Conservation (phyloP, 2,113 vertebrate species). For the Natator depressus region DNA sequence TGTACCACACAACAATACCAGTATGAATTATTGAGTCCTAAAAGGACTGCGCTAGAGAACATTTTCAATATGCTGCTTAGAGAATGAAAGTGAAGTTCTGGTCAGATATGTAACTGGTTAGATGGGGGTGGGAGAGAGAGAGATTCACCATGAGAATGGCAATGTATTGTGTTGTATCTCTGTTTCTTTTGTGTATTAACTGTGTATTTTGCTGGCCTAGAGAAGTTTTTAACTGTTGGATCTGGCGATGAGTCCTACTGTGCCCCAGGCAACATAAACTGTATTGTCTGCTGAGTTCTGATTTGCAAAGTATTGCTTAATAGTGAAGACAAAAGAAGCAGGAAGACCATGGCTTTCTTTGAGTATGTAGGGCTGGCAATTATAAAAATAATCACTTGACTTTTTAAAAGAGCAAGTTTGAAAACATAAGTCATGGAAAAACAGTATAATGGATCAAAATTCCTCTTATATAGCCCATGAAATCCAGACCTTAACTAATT, state of each 20-base stretch:
- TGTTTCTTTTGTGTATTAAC: neutral
- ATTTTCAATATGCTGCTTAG: slow-evolving; percentile 26
- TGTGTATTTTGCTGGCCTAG: neutral
- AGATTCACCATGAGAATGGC: neutral
- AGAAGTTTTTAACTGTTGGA: neutral
- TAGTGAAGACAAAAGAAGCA: neutral
- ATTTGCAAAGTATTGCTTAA: neutral
- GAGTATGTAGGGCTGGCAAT: neutral
- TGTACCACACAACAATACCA: neutral
- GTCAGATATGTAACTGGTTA: slow-evolving; percentile 24
- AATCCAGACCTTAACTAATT: neutral
- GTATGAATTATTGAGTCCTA: slow-evolving; percentile 63
- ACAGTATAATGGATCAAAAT: fast-evolving
- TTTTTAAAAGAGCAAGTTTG: neutral
- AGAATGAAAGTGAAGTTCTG: slow-evolving; percentile 23
- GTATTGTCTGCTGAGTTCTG: slow-evolving; percentile 10
- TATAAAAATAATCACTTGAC: neutral
- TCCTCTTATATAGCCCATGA: fast-evolving
- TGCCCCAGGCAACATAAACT: neutral
- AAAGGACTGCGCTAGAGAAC: slow-evolving; percentile 20
- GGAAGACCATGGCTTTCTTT: neutral
- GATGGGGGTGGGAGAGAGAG: neutral
- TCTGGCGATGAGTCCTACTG: neutral
- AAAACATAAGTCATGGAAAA: neutral
- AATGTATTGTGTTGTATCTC: neutral